Evolutionary conservation across 1,140 invertebrate species (phyloP), one percentile per base, ranked within the genome.

Genomic region (Drosophila ogumai): DNA sequence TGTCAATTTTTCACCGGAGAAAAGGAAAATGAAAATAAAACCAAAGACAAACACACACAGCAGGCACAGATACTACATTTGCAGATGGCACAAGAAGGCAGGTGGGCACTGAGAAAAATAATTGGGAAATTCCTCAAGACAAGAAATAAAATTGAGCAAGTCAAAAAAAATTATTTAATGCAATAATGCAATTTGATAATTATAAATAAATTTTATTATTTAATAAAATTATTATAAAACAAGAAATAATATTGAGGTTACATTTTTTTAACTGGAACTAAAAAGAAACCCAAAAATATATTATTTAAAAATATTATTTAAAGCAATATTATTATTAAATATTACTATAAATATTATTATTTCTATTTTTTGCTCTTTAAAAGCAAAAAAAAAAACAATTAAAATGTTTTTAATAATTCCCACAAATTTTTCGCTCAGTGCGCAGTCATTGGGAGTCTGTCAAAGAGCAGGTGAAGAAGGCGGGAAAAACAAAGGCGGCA

Each of bases 1-100:
- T 88, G 82, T 87, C 84, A 88, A 87, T 88, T 87, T 79, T 82
- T 80, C 75, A 76, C 49, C 55, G 74, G 31, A 49, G 55, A 47
- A 55, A 60, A 47, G 12, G 1, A 19, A 34, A 66, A 49, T 25
- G 50, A 57, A 49, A 57, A 52, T 44, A 31, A 17, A 65, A 15
- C 44, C 19, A 49, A 55, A 34, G 17, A 28, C 25, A 71, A 59
- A 38, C 55, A 60, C n/a, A 59, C 63, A 58, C 15, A 68, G 25
- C 41, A 65, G 19, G 60, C 54, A 58, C 47, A 55, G 22, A 60
- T 41, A 75, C 43, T 41, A 75, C 43, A 60, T 22, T 56, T 34
- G n/a, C 32, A 52, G 49, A 40, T 17, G 22, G 1, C 44, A 54
- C 32, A 36, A 36, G 50, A 10, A 34, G 13, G 19, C 19, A 36